Percentiles rank a stretch among this genome's conserved stretches.
Conservation (phyloP, 2,113 vertebrate genomes). For the Ahaetulla prasina region DNA sequence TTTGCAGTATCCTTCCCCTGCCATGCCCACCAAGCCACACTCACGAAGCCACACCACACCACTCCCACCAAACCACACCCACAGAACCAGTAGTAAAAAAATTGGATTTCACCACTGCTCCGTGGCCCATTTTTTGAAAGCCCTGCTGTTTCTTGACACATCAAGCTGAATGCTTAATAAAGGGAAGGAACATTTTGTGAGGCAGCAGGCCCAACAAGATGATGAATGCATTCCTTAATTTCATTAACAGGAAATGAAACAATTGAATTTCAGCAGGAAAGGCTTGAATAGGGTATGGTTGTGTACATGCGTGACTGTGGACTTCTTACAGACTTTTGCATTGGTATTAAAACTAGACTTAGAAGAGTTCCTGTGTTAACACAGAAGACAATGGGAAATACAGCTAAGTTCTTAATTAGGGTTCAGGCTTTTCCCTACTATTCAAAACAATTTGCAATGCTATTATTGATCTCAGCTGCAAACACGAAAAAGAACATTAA, state of each 20-base stretch:
- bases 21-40: too few relatives aligned
- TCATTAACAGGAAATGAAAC: background rate
- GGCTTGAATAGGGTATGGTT: background rate
- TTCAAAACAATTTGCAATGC: background rate
- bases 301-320: background rate
- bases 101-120: too few relatives aligned
- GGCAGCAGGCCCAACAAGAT: background rate
- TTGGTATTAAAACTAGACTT: background rate
- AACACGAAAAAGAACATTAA: slow-evolving; percentile 13
- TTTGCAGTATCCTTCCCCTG: too few relatives aligned
- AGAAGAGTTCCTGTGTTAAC: background rate
- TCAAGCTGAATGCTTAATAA: background rate
- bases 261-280: background rate
- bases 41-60: too few relatives aligned
- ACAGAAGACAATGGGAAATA: background rate
- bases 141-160: slow-evolving; percentile 13
- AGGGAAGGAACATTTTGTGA: background rate
- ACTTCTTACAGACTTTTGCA: background rate
- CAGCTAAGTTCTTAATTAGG: background rate
- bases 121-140: background rate
- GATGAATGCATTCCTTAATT: slow-evolving; percentile 24
- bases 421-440: slow-evolving; percentile 8
- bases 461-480: background rate
- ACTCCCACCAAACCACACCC: too few relatives aligned
- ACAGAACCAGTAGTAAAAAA: too few relatives aligned